Evolutionary conservation across 2,888 invertebrate genomes (phyloP), one percentile per base, ranked within the genome.

Genomic region (Dascillus cervinus): DNA sequence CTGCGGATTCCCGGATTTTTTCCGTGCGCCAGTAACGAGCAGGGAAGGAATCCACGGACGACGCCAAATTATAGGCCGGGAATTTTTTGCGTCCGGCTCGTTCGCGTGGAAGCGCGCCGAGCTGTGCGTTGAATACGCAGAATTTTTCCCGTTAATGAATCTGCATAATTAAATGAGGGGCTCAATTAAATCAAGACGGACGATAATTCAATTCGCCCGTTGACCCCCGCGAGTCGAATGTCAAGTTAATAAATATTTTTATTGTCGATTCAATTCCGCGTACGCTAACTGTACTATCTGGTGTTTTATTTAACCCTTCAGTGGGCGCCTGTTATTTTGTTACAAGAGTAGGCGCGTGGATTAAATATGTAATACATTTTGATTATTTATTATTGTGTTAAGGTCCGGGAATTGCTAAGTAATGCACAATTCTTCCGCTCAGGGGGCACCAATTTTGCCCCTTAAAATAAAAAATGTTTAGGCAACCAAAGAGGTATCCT

Each of bases 201-300:
- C 38, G 44, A 40, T 52, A 54, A 54, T 45, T 54, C 44, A 47
- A 54, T 53, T 52, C 49, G 52, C 50, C 52, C 41, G 39, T 34
- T 44, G 49, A 49, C 47, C 50, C 39, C 37, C 20, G 22, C 32
- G n/a, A 43, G 42, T 40, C 38, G 36, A 42, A 36, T 44, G 39
- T 41, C 39, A 21, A 31, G 33, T 21, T 29, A 35, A 36, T 37
- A 36, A n/a, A n/a, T n/a, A n/a, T n/a, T n/a, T n/a, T 40, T 14
- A 17, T 29, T 10, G 15, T 29, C 10, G 13, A 31, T 20, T 26
- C 23, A 17, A n/a, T 17, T 29, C 33, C 31, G 14, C 19, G 22
- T 22, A 20, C 19, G 26, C 22, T n/a, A n/a, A n/a, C n/a, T n/a
- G n/a, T n/a, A n/a, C n/a, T n/a, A n/a, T n/a, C n/a, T n/a, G n/a